Evolutionary conservation across 2,888 invertebrate species (phyloP).

Genomic region (Ormyrus labotus): DNA sequence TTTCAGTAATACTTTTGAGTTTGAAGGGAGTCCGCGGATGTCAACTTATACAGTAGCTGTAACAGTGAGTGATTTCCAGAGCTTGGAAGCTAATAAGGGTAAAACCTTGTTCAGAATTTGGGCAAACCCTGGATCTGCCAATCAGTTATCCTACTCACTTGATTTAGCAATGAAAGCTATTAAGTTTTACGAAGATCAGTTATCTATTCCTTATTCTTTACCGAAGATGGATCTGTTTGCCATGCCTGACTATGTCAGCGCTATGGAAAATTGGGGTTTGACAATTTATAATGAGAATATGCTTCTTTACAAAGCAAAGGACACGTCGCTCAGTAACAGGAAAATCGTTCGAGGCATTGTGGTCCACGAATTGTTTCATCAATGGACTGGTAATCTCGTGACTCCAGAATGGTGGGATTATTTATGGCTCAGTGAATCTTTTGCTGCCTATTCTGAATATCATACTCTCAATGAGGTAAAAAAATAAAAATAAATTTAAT

Average conservation of each 20-base stretch:
- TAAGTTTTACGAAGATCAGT: constrained; percentile 44
- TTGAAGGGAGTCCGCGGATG: constrained; percentile 85
- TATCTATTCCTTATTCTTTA: constrained; percentile 70
- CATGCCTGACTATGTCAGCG: constrained; percentile 54
- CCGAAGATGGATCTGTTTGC: constrained; percentile 84
- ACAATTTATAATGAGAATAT: constrained; percentile 76
- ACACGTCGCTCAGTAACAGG: constrained; percentile 77
- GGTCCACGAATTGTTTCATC: constrained; percentile 88
- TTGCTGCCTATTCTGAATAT: constrained; percentile 86
- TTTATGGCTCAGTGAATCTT: constrained; percentile 86
- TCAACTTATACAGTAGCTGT: constrained; percentile 94
- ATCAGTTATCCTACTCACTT: constrained; percentile 49
- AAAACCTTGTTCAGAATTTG: constrained; percentile 36
- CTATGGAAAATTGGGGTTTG: constrained; percentile 61
- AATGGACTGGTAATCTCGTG: constrained; percentile 89
- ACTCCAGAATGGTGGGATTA: constrained; percentile 87
- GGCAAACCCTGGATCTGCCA: constrained; percentile 40
- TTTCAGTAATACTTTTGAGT: background rate
- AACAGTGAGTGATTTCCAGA: constrained; percentile 85
- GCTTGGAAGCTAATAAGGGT: constrained; percentile 19
- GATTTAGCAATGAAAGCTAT: constrained; percentile 38
- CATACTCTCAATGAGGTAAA: constrained; percentile 28
- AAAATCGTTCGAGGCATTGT: constrained; percentile 82
- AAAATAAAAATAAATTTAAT: background rate
- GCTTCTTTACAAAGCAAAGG: constrained; percentile 70